A percentile compares a stretch with the other conserved stretches of the same genome.
These are phyloP conservation scores for Vanessa atalanta DNA, from an alignment of 1,140 invertebrate genomes.

Conservation along the genomic window DNA sequence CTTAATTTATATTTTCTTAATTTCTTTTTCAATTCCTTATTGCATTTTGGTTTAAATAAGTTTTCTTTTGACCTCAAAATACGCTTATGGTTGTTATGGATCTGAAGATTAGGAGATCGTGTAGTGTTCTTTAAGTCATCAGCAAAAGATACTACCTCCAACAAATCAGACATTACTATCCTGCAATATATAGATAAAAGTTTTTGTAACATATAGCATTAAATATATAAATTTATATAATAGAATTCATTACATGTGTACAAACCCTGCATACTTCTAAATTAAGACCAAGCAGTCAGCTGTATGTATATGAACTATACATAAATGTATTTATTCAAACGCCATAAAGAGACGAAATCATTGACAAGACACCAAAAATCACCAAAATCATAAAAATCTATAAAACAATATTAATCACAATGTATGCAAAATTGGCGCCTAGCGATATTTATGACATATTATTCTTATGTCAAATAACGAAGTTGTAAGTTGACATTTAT, in stretches of 20 bases:
- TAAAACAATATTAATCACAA: not conserved
- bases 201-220: not conserved
- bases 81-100: conserved; percentile 41
- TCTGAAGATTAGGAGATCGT: conserved; percentile 27
- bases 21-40: conserved; percentile 60
- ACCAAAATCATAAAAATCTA: not conserved
- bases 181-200: conserved; percentile 35
- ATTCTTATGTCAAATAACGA: not conserved
- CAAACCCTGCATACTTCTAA: conserved; percentile 47
- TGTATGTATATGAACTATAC: not conserved
- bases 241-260: conserved; percentile 15
- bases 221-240: not conserved
- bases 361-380: not conserved
- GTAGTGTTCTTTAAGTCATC: conserved; percentile 16
- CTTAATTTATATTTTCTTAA: conserved; percentile 71
- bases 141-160: conserved; percentile 25
- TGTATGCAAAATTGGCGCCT: conserved; percentile 31
- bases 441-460: conserved; percentile 8
- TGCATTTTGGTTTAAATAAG: conserved; percentile 54
- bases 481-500: too few species aligned
- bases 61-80: conserved; percentile 61
- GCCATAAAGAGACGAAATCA: not conserved
- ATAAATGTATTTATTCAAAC: not conserved
- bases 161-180: conserved; percentile 47
- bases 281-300: not conserved